Conservation (phyloP, 2,888 invertebrate species). For the Taphrorychus bicolor region DNA sequence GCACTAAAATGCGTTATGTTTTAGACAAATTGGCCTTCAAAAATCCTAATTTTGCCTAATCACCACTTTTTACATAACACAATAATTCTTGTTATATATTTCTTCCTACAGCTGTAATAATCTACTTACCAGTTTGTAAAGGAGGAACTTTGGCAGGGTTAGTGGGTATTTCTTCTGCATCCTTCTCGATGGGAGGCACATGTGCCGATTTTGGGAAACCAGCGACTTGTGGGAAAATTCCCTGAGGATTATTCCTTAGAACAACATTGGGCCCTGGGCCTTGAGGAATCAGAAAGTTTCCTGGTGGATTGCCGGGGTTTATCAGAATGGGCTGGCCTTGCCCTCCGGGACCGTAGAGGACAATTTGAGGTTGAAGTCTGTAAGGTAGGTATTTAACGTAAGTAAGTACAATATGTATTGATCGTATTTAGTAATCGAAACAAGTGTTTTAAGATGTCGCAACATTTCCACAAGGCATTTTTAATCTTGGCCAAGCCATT, state of each 20-base stretch:
- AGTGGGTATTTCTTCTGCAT: constrained; percentile 58
- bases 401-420: no score
- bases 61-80: not conserved
- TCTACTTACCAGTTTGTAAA: constrained; percentile 32
- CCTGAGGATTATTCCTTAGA: constrained; percentile 45
- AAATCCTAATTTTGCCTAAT: not conserved
- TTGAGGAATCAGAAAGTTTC: constrained; percentile 54
- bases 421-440: not conserved
- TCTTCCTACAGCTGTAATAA: not conserved
- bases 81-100: no score
- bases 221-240: constrained; percentile 48
- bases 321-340: constrained; percentile 54
- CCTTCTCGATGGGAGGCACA: constrained; percentile 57
- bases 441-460: not conserved
- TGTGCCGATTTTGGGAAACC: constrained; percentile 56
- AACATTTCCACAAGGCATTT: not conserved
- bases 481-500: constrained; percentile 3
- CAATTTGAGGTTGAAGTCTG: constrained; percentile 54
- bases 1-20: no score
- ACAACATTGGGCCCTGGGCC: constrained; percentile 48
- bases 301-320: constrained; percentile 53
- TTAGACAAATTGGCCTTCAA: no score
- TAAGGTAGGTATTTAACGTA: no score
- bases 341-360: constrained; percentile 51
- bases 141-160: constrained; percentile 53